Base-by-base conservation (phyloP, 1,140 invertebrate genomes). In the Drosophila nasuta region DNA sequence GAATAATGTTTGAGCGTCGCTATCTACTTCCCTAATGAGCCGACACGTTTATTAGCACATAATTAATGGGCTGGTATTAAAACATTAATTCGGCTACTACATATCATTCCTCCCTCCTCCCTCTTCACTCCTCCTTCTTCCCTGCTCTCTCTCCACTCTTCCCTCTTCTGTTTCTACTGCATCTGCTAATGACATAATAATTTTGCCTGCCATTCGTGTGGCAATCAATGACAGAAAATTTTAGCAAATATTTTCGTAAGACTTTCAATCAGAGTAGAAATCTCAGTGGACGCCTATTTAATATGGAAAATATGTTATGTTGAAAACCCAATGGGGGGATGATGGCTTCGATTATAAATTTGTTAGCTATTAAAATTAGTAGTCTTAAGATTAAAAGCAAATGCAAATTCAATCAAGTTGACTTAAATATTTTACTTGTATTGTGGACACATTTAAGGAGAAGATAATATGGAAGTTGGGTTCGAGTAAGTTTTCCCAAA, bases 141-240 rank as follows among this genome's bases (percentile, higher is more conserved):
- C 33, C 2, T 17, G 4, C n/a, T 5, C 43, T 13, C 15, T 15
- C 20, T 41, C 7, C 25, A 28, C 20, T 2, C 28, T 15, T 11
- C 63, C 15, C n/a, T 10, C 25, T 11, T 11, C 58, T 7, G 1
- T 8, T 48, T 4, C 49, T 5, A 8, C 10, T 33, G 20, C 43
- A 8, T 10, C 13, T 8, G 72, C 65, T 78, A 75, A 78, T 78
- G 76, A 78, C 58, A 78, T 78, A 75, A 75, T 78, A 69, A 77
- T 66, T 38, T 65, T 63, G 46, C 43, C 58, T 65, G 28, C 52
- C 68, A 59, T 59, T 25, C 62, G 30, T 75, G 46, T 51, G 76
- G 67, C 73, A 79, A 75, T 75, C 67, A 79, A 75, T 75, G 72
- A 70, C 72, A 75, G 72, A 65, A 69, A 76, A 57, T 57, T 78